Base-by-base conservation (phyloP, 2,797 vertebrate species). In the Myripristis murdjan region DNA sequence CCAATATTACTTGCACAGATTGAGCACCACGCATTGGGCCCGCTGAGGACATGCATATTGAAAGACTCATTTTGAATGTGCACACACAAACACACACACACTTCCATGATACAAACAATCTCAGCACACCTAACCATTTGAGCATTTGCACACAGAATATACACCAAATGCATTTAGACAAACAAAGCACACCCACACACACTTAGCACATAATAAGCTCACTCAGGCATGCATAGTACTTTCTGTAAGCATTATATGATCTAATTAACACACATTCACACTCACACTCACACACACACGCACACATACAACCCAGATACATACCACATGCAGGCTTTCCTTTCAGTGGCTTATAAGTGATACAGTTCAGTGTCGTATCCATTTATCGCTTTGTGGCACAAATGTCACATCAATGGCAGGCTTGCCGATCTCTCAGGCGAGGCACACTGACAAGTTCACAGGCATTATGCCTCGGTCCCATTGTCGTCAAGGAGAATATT, bases 401-500 rank as follows among this genome's bases (percentile, higher is more conserved):
- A 60, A 56, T 69, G 82, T 70, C 66, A 74, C 69, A 55, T 76
- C 44, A 5, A 0, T 35, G 49, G 18, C 20, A 58, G 49, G 35
- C 20, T 31, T 14, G 31, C 15, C 0, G 26, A 73, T 73, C 16
- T 72, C 48, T 62, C 6, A 31, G 20, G 14, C 39, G 23, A 77
- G 23, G 23, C 52, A 8, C 41, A 6, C 12, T 52, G 73, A 64
- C 46, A 63, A 28, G 70, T 72, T 77, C 56, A 35, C 46, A 64
- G 64, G 53, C 65, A 31, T 66, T 22, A 33, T 2, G 24, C 48
- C 60, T 70, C 44, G 1, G 51, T 54, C 5, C 39, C 41, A 52
- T 33, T 55, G 48, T 59, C 46, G 20, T 83, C 77, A 62, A 48
- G 41, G 33, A 62, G 47, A 80, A 68, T 52, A 47, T 79, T 48